These are phyloP conservation scores for Dicroscelio sp. DNA, from an alignment of 2,888 invertebrate genomes.

Conservation along the genomic window DNA sequence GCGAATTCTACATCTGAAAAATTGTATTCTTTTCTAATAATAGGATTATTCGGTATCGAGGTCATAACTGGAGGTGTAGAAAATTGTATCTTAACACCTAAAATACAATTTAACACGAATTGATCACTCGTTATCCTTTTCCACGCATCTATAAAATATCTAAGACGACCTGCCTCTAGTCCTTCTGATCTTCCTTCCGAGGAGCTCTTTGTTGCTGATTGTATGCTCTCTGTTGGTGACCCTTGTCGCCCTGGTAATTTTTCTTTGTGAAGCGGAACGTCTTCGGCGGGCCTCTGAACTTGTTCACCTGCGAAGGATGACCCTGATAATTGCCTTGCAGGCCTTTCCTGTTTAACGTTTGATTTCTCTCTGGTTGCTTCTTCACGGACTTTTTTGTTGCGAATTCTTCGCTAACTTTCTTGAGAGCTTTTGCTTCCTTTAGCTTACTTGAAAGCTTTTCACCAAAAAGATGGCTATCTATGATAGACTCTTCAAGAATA, in stretches of 20 bases:
- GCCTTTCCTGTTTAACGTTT: conserved; percentile 33
- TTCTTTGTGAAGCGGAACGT: conserved; percentile 27
- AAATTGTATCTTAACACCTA: conserved; percentile 54
- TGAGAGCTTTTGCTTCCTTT: conserved; percentile 43
- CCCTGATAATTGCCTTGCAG: conserved; percentile 20
- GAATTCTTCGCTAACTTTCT: conserved; percentile 29
- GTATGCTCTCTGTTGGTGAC: not conserved
- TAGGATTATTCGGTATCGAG: conserved; percentile 10
- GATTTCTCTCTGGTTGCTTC: conserved; percentile 5
- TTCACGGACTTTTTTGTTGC: conserved; percentile 15
- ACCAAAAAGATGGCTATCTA: conserved; percentile 18
- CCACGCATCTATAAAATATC: conserved; percentile 36
- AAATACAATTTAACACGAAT: conserved; percentile 46
- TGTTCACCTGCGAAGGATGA: conserved; percentile 28
- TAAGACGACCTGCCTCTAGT: conserved; percentile 56
- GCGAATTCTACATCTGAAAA: conserved; percentile 30
- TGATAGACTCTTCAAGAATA: conserved; percentile 39
- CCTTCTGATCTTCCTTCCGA: conserved; percentile 16
- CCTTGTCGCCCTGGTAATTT: conserved; percentile 16
- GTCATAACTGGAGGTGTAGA: not conserved
- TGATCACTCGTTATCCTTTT: conserved; percentile 28
- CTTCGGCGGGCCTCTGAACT: conserved; percentile 13
- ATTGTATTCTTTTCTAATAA: conserved; percentile 20
- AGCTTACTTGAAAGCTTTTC: conserved; percentile 33
- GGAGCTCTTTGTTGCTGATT: not conserved